These are phyloP conservation scores for Calephelis virginiensis DNA, from an alignment of 1,140 invertebrate species.

Conservation along the genomic window DNA sequence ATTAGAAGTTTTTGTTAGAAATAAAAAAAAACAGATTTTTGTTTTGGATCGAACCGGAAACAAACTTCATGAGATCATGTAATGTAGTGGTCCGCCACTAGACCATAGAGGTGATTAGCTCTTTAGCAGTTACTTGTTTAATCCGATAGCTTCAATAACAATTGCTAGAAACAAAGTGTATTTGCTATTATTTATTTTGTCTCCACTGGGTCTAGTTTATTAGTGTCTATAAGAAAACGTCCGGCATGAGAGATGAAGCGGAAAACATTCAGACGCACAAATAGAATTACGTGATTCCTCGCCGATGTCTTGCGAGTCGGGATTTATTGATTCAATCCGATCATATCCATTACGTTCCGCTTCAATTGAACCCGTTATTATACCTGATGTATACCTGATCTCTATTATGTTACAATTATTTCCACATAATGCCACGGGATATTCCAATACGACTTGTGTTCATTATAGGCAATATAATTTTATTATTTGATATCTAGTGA, in stretches of 20 bases:
- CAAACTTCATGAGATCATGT: no score
- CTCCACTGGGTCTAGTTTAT: conserved; percentile 4
- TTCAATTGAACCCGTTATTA: conserved; percentile 16
- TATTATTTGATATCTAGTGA: no score
- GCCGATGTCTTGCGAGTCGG: conserved; percentile 28
- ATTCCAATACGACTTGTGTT: no score
- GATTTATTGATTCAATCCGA: conserved; percentile 37
- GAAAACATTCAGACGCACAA: conserved; percentile 31
- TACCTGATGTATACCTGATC: conserved; percentile 11
- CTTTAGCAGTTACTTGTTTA: no score
- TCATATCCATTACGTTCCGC: conserved; percentile 35
- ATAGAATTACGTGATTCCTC: conserved; percentile 33
- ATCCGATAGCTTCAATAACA: no score
- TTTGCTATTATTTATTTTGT: conserved; percentile 1
- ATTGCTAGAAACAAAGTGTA: background rate
- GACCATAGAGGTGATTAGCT: no score
- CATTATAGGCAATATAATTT: no score
- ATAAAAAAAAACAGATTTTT: no score
- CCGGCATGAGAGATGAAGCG: conserved; percentile 10
- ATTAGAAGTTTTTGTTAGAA: no score
- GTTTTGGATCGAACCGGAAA: no score
- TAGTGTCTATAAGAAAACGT: conserved; percentile 23
- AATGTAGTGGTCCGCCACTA: no score
- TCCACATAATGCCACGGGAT: background rate
- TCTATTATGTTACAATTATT: conserved; percentile 13